These are phyloP conservation scores for Eucera pruinosa DNA, from an alignment of 2,888 invertebrate genomes.

Conservation along the genomic window DNA sequence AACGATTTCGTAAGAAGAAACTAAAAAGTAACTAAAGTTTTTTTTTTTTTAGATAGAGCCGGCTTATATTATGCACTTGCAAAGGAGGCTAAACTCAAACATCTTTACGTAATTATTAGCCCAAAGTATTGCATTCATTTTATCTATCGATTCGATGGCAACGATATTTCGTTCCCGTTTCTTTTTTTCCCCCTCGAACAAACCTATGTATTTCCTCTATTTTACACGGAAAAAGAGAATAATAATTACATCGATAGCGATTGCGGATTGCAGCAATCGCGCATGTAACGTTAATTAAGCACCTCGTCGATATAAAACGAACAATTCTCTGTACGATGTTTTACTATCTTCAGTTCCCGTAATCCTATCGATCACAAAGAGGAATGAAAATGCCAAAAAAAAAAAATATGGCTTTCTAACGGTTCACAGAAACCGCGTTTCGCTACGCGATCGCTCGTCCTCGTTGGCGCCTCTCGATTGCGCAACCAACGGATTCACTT, in stretches of 20 bases:
- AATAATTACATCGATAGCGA: conserved; percentile 24
- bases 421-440: conserved; percentile 16
- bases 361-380: background rate
- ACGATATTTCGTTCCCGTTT: background rate
- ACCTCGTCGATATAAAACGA: conserved; percentile 12
- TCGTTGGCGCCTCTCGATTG: conserved; percentile 33
- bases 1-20: conserved; percentile 17
- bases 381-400: background rate
- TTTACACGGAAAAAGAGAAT: background rate
- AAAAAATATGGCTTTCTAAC: background rate
- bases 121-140: background rate
- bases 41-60: conserved; percentile 1
- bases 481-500: conserved; percentile 53
- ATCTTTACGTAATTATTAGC: background rate
- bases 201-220: conserved; percentile 7
- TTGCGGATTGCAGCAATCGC: conserved; percentile 25
- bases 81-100: background rate
- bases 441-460: conserved; percentile 14
- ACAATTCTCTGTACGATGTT: too few species aligned
- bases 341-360: conserved; percentile 16
- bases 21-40: background rate
- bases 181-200: background rate
- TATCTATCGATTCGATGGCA: background rate
- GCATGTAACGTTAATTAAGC: conserved; percentile 34
- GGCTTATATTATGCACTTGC: background rate